Evolutionary conservation across 2,888 invertebrate species (phyloP), one percentile per base, ranked within the genome.

Genomic region (Pammene aurita): DNA sequence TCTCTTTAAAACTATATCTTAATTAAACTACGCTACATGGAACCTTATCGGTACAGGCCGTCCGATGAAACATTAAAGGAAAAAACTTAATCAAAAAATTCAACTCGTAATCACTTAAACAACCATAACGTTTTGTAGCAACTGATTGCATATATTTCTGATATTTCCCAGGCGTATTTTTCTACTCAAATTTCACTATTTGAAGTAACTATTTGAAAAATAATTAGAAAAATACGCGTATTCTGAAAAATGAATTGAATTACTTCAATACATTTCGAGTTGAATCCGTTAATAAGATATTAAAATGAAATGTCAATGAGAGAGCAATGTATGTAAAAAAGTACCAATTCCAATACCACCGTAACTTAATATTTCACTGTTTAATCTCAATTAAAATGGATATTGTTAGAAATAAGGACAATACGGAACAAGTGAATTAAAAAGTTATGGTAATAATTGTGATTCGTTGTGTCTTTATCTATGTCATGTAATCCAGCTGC

Each of bases 11-110:
- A 81, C 84, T 80, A 84, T 66, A 84, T 69, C 68, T 69, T 71
- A 78, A 79, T 70, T 79, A 79, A 77, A 80, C 84, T 87, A 83
- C 73, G 77, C 89, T 90, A 90, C 81, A 80, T 88, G 89, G 89
- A 89, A 89, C 91, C 89, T 81, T 80, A 76, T 84, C 77, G 83
- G 83, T 87, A 87, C 88, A 88, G 89, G 89, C 87, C 88, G 84
- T 86, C 76, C 72, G 60, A 73, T 73, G 74, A 72, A 64, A 72
- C 44, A 26, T 66, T 54, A 65, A 64, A 57, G 48, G 41, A 48
- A 58, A 50, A 26, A 61, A 50, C 50, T 65, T 58, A 26, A 54
- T 58, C 65, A 65, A 69, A 60, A 69, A 65, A 69, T 65, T 55
- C 65, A 69, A 69, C 64, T 69, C 69, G 14, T 42, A 60, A 58